These are phyloP conservation scores for Coreius guichenoti DNA, from an alignment of 2,797 vertebrate species.

Conservation along the genomic window DNA sequence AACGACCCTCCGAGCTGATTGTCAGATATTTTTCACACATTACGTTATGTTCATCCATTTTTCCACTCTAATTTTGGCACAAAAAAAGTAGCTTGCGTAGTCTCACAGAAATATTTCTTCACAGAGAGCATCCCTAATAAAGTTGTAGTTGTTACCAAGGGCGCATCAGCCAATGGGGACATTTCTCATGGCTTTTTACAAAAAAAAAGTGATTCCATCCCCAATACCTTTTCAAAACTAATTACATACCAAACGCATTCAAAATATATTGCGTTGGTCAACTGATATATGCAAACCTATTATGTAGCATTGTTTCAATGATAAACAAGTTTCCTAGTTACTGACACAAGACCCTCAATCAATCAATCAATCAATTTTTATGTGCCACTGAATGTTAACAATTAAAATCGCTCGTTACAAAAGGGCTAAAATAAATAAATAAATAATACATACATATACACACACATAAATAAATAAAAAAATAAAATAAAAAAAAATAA, in stretches of 20 bases:
- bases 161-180: neutral
- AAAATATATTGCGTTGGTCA: neutral
- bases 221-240: neutral
- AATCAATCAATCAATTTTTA: neutral
- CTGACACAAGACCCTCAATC: neutral
- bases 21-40: constrained; percentile 39
- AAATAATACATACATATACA: too few species aligned
- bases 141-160: neutral
- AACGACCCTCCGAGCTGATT: constrained; percentile 88
- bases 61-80: constrained; percentile 13
- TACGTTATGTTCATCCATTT: constrained; percentile 31
- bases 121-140: constrained; percentile 1
- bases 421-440: neutral
- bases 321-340: neutral
- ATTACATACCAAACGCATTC: neutral
- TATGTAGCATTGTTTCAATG: neutral
- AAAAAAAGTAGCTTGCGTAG: neutral
- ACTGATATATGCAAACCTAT: neutral
- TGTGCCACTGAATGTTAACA: neutral
- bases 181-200: neutral
- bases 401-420: neutral
- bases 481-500: neutral
- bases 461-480: neutral
- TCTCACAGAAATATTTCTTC: neutral
- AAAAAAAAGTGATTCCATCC: neutral